Conservation (phyloP, 2,888 invertebrate species). For the Ceraclea dissimilis region DNA sequence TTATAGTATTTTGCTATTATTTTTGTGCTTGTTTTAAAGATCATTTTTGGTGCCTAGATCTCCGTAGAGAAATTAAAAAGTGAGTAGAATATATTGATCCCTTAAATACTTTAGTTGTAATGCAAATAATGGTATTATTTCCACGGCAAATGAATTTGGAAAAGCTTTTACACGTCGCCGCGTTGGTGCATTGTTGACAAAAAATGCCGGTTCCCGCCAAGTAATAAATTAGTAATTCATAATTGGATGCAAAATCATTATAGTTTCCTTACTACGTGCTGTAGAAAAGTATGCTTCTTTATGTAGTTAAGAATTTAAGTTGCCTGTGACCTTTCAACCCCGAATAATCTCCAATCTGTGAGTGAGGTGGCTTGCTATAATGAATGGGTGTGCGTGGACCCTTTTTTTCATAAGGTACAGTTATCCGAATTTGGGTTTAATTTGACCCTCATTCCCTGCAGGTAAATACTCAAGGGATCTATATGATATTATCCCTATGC, state of each 20-base stretch:
- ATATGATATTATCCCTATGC: too few species aligned
- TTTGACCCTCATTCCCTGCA: background rate
- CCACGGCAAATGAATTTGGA: background rate
- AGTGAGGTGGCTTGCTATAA: background rate
- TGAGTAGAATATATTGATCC: background rate
- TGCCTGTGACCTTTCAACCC: too few species aligned
- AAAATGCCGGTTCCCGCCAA: conserved; percentile 17
- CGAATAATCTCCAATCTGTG: too few species aligned
- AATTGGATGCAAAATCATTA: background rate
- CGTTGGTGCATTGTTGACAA: conserved; percentile 7
- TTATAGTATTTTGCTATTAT: background rate
- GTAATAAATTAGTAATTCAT: background rate
- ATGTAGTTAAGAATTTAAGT: too few species aligned
- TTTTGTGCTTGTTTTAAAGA: background rate
- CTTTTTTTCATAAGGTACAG: background rate
- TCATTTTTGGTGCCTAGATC: background rate
- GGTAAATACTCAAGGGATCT: background rate
- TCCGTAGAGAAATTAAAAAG: background rate
- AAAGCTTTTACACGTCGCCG: conserved; percentile 2
- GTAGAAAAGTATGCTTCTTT: too few species aligned
- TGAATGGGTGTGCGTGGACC: background rate
- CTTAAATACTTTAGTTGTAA: background rate
- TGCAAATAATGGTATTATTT: too few species aligned
- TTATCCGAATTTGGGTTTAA: background rate
- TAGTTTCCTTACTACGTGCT: too few species aligned